Evolutionary conservation across 2,113 vertebrate species (phyloP).

Genomic region (Heterochromis multidens): DNA sequence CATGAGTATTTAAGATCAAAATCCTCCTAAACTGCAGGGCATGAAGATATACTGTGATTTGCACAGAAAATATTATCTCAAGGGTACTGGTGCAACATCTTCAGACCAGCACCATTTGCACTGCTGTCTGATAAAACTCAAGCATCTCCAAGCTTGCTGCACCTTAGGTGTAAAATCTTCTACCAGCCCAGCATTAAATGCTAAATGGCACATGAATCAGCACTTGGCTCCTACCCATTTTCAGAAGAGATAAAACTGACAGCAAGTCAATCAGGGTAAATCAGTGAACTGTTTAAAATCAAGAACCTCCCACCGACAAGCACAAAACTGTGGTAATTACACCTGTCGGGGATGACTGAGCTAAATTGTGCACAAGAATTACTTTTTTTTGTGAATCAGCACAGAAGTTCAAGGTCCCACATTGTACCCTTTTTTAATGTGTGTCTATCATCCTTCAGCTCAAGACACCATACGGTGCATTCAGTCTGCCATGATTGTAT

Average conservation of each 20-base stretch:
- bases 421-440: neutral
- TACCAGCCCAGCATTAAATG: neutral
- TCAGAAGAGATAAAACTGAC: neutral
- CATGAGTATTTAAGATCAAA: neutral
- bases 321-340: neutral
- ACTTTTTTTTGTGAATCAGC: neutral
- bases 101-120: too few species aligned
- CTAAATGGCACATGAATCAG: neutral
- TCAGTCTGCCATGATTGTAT: neutral
- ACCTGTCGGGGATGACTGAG: neutral
- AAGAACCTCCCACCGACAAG: neutral
- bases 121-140: neutral
- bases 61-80: neutral
- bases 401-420: neutral
- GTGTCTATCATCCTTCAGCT: neutral
- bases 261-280: neutral
- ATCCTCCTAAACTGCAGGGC: neutral
- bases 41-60: neutral
- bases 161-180: neutral
- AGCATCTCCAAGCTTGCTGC: too few species aligned
- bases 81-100: neutral
- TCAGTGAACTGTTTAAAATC: neutral
- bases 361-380: neutral
- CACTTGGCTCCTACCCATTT: neutral
- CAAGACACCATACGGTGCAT: neutral